These are phyloP conservation scores for Serranus cabrilla DNA, from an alignment of 2,797 vertebrate genomes.

Conservation along the genomic window DNA sequence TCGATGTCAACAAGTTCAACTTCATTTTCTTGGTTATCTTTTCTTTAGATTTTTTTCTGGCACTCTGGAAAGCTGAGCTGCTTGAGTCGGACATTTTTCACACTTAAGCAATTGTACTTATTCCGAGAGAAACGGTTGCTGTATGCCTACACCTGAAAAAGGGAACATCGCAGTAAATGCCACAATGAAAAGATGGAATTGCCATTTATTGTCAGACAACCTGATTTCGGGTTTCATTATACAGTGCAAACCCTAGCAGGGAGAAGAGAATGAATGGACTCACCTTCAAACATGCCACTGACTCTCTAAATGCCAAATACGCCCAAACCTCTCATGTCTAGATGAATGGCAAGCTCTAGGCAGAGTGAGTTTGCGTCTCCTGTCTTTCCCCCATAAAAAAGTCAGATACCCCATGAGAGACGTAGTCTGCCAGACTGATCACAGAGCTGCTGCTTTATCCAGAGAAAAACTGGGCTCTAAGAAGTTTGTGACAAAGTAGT, in stretches of 20 bases:
- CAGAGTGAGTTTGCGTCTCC: constrained; percentile 46
- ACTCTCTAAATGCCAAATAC: constrained; percentile 68
- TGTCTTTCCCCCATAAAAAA: constrained; percentile 56
- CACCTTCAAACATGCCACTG: constrained; percentile 62
- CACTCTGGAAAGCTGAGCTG: background rate
- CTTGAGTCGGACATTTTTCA: background rate
- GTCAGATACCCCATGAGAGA: constrained; percentile 62
- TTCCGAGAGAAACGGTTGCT: background rate
- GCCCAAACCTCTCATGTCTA: constrained; percentile 60
- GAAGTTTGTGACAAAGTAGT: constrained; percentile 70
- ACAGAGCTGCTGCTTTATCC: constrained; percentile 54
- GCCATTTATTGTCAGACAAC: constrained; percentile 49
- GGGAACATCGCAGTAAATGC: constrained; percentile 16
- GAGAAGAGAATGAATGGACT: constrained; percentile 58
- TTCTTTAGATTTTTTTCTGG: background rate
- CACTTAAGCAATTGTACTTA: background rate
- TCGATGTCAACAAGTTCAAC: constrained; percentile 14
- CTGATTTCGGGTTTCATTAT: constrained; percentile 62
- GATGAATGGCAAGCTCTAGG: constrained; percentile 64
- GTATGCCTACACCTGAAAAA: background rate
- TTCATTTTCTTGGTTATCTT: constrained; percentile 1
- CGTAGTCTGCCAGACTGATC: constrained; percentile 66
- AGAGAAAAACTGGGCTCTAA: constrained; percentile 58
- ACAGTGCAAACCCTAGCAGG: constrained; percentile 41
- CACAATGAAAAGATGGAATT: constrained; percentile 31